Evolutionary conservation across 1,140 invertebrate species (phyloP), one percentile per base, ranked within the genome.

Genomic region (Eurosta solidaginis): DNA sequence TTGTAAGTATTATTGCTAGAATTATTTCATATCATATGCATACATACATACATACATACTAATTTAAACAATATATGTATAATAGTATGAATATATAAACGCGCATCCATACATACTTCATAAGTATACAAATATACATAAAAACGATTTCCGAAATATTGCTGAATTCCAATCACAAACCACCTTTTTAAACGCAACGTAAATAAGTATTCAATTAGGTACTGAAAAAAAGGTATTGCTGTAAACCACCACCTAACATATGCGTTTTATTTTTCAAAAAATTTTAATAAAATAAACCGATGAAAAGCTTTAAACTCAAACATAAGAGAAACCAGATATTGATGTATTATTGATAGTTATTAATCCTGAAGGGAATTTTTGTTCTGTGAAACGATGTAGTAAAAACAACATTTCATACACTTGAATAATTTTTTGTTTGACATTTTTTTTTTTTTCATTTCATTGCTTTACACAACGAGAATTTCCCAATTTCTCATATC

Each of bases 1-100:
- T n/a, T 68, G n/a, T 68, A 68, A 68, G 59, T 68, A 68, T 68
- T 68, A 68, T 68, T 22, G n/a, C 40, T 68, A 68, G 59, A 36
- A 14, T 68, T 68, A 68, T 40, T 40, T 68, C 59, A 68, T 68
- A 68, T 40, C 59, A 68, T 68, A 33, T 20, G 59, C 59, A 68
- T 68, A 68, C 59, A 68, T 68, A 68, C 59, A 29, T 20, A 40
- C 36, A 68, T 68, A 68, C 59, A 68, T 68, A 68, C 59, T 33
- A 68, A 68, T 68, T n/a, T 68, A 68, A 40, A 20, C 5, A 17
- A 40, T 40, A 36, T n/a, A n/a, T n/a, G n/a, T n/a, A n/a, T n/a
- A n/a, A n/a, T n/a, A n/a, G n/a, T n/a, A n/a, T n/a, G n/a, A n/a
- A n/a, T n/a, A n/a, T n/a, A n/a, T n/a, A n/a, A n/a, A n/a, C n/a